Conservation (phyloP, 2,113 vertebrate genomes). For the Heteronetta atricapilla region DNA sequence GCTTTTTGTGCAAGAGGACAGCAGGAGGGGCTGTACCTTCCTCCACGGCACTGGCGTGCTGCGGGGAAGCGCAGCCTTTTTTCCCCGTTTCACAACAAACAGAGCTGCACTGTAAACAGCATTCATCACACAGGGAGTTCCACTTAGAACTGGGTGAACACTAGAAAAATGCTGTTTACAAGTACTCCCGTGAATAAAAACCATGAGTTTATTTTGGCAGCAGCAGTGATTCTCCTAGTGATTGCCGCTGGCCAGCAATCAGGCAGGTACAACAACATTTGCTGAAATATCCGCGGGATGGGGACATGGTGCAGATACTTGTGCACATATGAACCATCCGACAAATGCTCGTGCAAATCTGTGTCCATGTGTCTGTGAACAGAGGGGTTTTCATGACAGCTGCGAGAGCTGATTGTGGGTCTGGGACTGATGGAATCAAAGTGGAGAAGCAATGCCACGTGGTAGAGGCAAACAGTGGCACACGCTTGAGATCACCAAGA, state of each 20-base stretch:
- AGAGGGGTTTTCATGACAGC: background rate
- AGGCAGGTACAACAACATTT: slow-evolving; percentile 44
- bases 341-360: background rate
- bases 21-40: slow-evolving; percentile 34
- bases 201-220: slow-evolving; percentile 52
- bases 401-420: background rate
- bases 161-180: slow-evolving; percentile 55
- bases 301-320: background rate
- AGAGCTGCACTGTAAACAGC: slow-evolving; percentile 49
- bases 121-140: slow-evolving; percentile 44
- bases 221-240: background rate
- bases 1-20: background rate
- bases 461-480: slow-evolving; percentile 8
- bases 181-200: slow-evolving; percentile 58
- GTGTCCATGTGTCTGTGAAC: background rate
- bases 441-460: background rate
- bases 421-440: background rate
- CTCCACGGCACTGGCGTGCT: background rate
- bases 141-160: slow-evolving; percentile 43
- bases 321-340: background rate
- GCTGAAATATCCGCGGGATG: background rate
- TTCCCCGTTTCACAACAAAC: slow-evolving; percentile 29
- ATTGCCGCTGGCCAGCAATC: background rate
- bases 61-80: slow-evolving; percentile 27
- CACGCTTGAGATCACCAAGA: background rate